Conservation (phyloP, 2,113 vertebrate species). For the Mastomys coucha region DNA sequence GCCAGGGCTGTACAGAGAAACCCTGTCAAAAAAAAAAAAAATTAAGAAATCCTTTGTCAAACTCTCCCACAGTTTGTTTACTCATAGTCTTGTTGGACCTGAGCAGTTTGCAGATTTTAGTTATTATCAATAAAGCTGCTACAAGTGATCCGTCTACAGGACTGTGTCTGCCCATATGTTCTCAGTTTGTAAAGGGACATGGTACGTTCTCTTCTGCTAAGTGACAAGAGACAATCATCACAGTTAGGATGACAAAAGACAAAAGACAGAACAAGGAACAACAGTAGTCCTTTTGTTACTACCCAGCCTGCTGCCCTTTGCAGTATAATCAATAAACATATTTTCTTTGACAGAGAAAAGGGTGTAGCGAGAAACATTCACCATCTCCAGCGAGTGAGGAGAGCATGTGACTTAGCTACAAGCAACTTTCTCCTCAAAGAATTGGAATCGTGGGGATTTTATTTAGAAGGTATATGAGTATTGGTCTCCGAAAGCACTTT, state of each 20-base stretch:
- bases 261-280: neutral
- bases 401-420: neutral
- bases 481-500: neutral
- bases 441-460: neutral
- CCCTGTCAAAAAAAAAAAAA: too few species aligned
- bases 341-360: neutral
- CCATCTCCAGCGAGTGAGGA: too few species aligned
- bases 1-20: too few species aligned
- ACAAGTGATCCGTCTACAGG: neutral
- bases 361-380: neutral
- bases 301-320: neutral
- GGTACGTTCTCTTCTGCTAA: neutral
- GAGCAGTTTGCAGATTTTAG: neutral
- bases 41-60: neutral
- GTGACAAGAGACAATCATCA: neutral
- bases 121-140: slow-evolving; percentile 45
- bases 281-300: neutral
- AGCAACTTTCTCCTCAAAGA: neutral
- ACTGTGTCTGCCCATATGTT: neutral
- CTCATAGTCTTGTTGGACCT: neutral
- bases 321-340: neutral
- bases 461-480: neutral
- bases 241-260: neutral
- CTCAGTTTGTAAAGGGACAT: neutral
- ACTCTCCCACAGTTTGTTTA: neutral